Base-by-base conservation (phyloP, 2,797 vertebrate genomes). In the Protosalanx chinensis region DNA sequence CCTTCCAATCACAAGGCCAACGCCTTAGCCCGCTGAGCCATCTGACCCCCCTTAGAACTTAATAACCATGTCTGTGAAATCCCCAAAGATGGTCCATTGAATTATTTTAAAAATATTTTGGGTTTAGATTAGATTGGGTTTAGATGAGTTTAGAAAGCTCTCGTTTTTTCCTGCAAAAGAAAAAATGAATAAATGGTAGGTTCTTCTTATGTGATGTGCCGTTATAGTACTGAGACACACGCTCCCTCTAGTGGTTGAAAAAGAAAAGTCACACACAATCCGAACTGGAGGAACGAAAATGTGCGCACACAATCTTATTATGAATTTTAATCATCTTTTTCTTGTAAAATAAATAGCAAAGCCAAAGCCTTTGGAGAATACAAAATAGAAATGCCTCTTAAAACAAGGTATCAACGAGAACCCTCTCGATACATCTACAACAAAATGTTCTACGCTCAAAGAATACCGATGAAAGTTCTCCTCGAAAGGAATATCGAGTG, bases 261-360 rank as follows among this genome's bases (percentile, higher is more conserved):
- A 41, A 3, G 37, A 4, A 4, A 30, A 6, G 4, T 13, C 27
- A 10, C 8, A 59, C 16, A 18, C 8, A n/a, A 23, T 2, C 60
- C 2, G 30, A 62, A 16, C 60, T 6, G 60, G 4, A 61, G 30
- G 32, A 23, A 20, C 8, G n/a, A 60, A 12, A 60, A 60, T 60
- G 4, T 29, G n/a, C 15, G 7, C 15, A 30, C 56, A 13, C 59
- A 0, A 37, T 2, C 37, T 51, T 13, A 0, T 72, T 79, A 75
- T 13, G 0, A 1, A 20, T 81, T 84, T 80, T 80, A 35, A 77
- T 87, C 1, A 13, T 15, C 13, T 60, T 60, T 60, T 27, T 46
- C 41, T 41, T 74, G 73, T 35, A 85, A 83, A 85, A 87, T 83
- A 82, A 84, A 83, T 72, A 76, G 0, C 2, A 81, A 68, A 81